A percentile compares a stretch with the other conserved stretches of the same genome.
Evolutionary conservation across 2,797 vertebrate species (phyloP).

Genomic region (Molossus molossus): DNA sequence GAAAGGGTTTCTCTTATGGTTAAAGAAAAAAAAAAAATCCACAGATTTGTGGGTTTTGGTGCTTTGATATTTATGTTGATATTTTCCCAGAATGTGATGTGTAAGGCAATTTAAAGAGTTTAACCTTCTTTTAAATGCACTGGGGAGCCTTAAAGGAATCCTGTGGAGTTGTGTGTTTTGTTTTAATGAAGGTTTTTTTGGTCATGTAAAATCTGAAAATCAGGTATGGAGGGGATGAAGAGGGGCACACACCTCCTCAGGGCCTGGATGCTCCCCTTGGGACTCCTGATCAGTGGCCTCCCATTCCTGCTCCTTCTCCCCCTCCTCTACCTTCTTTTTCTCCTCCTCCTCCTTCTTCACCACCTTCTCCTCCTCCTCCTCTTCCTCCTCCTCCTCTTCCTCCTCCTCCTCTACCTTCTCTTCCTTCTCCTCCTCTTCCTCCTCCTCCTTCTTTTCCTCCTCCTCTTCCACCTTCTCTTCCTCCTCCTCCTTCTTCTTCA

Average conservation of each 20-base stretch:
- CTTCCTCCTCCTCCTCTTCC: too few relatives aligned
- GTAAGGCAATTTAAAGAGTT: constrained; percentile 31
- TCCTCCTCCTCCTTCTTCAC: neutral
- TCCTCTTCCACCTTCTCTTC: too few relatives aligned
- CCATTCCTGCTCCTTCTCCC: too few relatives aligned
- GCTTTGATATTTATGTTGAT: constrained; percentile 36
- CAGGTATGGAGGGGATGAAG: neutral
- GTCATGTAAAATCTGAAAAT: neutral
- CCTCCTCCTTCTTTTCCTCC: neutral
- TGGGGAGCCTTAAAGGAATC: neutral
- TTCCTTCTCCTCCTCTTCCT: too few relatives aligned
- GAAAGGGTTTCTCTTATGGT: constrained; percentile 50
- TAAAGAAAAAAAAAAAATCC: neutral
- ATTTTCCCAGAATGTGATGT: constrained; percentile 31
- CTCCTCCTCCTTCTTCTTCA: too few relatives aligned
- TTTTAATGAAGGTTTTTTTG: constrained; percentile 13
- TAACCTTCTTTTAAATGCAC: neutral
- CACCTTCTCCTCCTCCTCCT: neutral
- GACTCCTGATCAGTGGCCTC: neutral
- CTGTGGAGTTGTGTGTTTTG: neutral
- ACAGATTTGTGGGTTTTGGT: neutral
- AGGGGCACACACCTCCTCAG: neutral
- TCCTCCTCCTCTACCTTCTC: too few relatives aligned
- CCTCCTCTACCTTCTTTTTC: neutral
- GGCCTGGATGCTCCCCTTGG: neutral